Base-by-base conservation (phyloP, 2,888 invertebrate genomes). In the Emmelina monodactyla region DNA sequence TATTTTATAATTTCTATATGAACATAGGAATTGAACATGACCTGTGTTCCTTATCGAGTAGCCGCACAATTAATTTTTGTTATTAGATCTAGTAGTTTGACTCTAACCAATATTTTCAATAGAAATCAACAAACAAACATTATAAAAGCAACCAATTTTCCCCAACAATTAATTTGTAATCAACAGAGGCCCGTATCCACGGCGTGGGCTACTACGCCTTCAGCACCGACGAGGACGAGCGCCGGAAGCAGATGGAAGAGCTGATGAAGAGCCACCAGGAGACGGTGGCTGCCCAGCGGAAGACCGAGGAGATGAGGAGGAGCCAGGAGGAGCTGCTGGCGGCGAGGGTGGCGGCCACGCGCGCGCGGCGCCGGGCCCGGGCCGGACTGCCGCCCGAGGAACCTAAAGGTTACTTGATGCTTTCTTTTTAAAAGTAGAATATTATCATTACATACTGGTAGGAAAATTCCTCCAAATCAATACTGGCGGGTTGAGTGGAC, bases 191-290 rank as follows among this genome's bases (percentile, higher is more conserved):
- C 0, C 84, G 97, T 41, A 85, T 88, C 9, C 96, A 97, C 58
- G 97, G 97, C 54, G 94, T 94, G 12, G 93, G 92, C 3, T 97
- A 93, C 70, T 97, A 89, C 68, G 85, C 88, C 14, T 96, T 97
- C 65, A 92, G 95, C 10, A 90, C 89, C 30, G 91, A 96, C 50
- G 93, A 94, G 49, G 82, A 83, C 2, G 85, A 88, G 51, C 86
- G 97, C 46, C 75, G 82, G 1, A 84, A 87, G 49, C 94, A 97
- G 65, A 91, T 94, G 80, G 86, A 87, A 33, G 88, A 88, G 47
- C 73, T 97, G 36, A 80, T 85, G 33, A 85, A 86, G 43, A 65
- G 88, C 16, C 83, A 94, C 1, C 75, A 84, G 39, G 86, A 88
- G 52, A 94, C 94, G 0, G 63, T 87, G 38, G 67, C 73, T 11